Conservation (phyloP, 2,113 vertebrate species). For the Myrmophylax atrothorax region DNA sequence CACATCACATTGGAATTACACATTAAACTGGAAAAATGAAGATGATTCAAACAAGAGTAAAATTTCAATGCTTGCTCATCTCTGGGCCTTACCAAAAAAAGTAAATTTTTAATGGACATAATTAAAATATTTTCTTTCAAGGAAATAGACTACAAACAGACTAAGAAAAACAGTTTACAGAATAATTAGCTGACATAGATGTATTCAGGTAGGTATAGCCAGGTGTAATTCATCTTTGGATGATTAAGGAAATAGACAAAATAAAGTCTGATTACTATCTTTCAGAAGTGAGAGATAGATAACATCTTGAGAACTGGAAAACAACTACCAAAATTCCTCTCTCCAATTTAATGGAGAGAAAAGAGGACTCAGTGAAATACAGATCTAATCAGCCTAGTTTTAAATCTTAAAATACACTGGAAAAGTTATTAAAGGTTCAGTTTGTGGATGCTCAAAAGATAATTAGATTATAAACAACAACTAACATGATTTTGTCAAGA, state of each 20-base stretch:
- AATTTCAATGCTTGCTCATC: background rate
- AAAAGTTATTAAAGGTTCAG: background rate
- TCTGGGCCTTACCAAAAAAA: background rate
- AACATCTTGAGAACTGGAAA: background rate
- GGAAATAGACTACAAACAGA: background rate
- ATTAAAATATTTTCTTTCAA: background rate
- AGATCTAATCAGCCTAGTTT: background rate
- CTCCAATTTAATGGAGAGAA: background rate
- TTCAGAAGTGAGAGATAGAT: background rate
- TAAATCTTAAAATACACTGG: background rate
- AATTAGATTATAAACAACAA: background rate
- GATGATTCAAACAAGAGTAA: background rate
- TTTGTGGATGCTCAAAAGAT: background rate
- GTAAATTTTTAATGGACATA: background rate
- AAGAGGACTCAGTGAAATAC: background rate
- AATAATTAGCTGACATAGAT: background rate
- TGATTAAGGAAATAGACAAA: background rate
- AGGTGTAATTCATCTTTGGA: background rate
- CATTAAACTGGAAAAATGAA: background rate
- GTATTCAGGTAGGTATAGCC: background rate
- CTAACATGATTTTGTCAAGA: background rate
- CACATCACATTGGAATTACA: background rate
- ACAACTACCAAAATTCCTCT: background rate
- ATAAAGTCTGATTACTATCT: background rate
- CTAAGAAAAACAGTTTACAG: background rate